These are phyloP conservation scores for Mustela erminea DNA, from an alignment of 2,797 vertebrate genomes.

Conservation along the genomic window DNA sequence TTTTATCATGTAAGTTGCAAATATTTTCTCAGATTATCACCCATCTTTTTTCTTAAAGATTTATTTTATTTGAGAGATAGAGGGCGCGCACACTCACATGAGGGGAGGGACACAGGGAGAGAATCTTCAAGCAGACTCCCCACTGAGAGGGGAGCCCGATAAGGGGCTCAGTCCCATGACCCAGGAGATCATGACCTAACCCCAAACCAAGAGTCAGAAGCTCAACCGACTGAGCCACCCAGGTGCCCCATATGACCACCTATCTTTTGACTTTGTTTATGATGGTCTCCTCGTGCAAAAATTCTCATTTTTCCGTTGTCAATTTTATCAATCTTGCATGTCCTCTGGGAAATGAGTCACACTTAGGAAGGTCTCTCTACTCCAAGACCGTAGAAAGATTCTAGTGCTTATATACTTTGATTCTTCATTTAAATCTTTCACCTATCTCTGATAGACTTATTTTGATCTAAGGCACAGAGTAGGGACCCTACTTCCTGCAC, in stretches of 20 bases:
- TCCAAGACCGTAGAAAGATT: slow-evolving; percentile 22
- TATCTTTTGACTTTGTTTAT: slow-evolving; percentile 41
- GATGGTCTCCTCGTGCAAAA: background rate
- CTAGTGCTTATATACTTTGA: background rate
- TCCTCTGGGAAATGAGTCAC: background rate
- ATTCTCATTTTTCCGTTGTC: slow-evolving; percentile 45
- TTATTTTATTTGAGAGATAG: background rate
- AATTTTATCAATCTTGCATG: slow-evolving; percentile 6
- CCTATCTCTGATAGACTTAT: slow-evolving; percentile 8
- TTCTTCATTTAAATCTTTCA: slow-evolving; percentile 27
- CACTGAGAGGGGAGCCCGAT: background rate
- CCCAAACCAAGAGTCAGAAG: background rate
- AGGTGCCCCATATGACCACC: background rate
- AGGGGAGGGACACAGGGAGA: background rate
- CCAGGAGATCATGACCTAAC: background rate
- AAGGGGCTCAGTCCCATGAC: background rate
- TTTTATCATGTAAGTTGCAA: background rate
- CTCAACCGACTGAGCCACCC: background rate
- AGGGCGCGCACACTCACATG: background rate
- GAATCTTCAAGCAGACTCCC: background rate
- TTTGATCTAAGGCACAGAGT: slow-evolving; percentile 13
- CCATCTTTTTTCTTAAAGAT: background rate
- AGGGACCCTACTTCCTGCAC: background rate
- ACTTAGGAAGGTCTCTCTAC: slow-evolving; percentile 4
- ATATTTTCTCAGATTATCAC: background rate